Evolutionary conservation across 2,113 vertebrate species (phyloP).

Genomic region (human (Homo sapiens)): DNA sequence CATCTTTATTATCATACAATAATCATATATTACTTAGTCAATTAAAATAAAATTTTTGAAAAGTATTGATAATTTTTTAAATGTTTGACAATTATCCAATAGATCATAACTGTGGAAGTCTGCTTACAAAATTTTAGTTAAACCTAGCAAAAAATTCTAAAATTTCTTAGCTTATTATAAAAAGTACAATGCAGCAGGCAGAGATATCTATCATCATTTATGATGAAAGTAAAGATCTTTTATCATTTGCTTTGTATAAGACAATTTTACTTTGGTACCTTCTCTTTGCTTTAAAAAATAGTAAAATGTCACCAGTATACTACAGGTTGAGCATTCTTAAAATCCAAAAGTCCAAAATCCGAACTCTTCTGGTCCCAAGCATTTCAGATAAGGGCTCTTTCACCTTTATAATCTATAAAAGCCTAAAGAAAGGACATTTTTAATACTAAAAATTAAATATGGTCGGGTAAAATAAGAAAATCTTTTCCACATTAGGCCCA

Average conservation of each 20-base stretch:
- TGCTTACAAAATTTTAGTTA: not conserved
- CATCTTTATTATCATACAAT: not conserved
- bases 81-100: not conserved
- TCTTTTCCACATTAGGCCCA: not conserved
- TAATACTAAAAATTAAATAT: not conserved
- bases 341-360: not conserved
- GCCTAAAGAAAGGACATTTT: not conserved
- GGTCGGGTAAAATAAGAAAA: not conserved
- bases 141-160: not conserved
- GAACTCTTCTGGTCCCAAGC: not conserved
- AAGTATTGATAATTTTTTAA: not conserved
- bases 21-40: not conserved
- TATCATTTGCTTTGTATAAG: not conserved
- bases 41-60: not conserved
- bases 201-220: not conserved
- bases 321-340: not conserved
- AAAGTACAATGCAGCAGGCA: not conserved
- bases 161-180: not conserved
- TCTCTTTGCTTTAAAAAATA: not conserved
- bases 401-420: not conserved
- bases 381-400: not conserved
- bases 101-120: not conserved
- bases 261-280: not conserved
- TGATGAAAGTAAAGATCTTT: not conserved
- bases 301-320: not conserved